Evolutionary conservation across 2,113 vertebrate genomes (phyloP), one percentile per base, ranked within the genome.

Genomic region (Herpetotheres cachinnans): DNA sequence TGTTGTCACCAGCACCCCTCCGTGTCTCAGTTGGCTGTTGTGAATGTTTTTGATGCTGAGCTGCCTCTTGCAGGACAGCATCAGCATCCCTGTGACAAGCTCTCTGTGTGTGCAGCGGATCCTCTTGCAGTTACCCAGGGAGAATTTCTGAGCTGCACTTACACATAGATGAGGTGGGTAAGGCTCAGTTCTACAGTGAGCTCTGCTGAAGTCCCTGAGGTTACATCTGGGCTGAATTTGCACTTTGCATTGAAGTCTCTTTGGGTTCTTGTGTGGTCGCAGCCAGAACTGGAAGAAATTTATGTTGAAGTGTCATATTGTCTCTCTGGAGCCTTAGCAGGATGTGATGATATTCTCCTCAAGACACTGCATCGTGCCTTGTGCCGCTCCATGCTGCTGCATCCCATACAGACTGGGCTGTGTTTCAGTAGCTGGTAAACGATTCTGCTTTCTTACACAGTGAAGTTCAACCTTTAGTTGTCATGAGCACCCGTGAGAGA

Each of bases 201-300:
- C 42, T 83, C 76, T 77, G 67, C 71, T n/a, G 30, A 76, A 85
- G 65, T 69, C 54, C 52, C 81, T 7, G 65, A 49, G 66, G 55
- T 93, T 89, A 72, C 69, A 49, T 82, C 72, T 86, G 89, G 72
- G 44, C 80, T 97, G 30, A 76, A 52, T 95, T 94, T 94, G 54
- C 62, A 56, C 50, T 76, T 70, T 1, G 0, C 42, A 13, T 94
- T 87, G 54, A 76, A 77, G 36, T 56, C 3, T 80, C 74, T 85
- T 92, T 1, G 42, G 27, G 44, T 90, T 86, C 67, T 78, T 83
- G 55, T 83, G 61, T 77, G 67, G 66, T 71, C 15, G 1, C 0
- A 1, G 59, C 44, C 72, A 90, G 74, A 92, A 79, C 50, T 90
- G 71, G 67, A 93, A 84, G 86, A 90, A 65, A 76, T 71, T 52